These are phyloP conservation scores for Phrynocephalus versicolor DNA, from an alignment of 2,113 vertebrate genomes.

Conservation along the genomic window DNA sequence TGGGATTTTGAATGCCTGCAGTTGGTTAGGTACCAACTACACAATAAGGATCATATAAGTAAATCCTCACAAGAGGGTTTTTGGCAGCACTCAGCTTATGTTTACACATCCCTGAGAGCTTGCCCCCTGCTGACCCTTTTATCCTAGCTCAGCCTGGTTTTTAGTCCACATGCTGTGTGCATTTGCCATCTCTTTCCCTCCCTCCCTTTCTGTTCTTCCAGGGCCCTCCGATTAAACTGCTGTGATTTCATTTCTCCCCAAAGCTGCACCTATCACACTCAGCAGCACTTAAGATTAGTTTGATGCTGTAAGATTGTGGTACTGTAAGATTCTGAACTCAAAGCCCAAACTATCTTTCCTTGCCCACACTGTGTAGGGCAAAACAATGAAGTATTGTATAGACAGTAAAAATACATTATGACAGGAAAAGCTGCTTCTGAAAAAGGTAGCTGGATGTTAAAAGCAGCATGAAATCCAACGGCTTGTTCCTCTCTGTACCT, in stretches of 20 bases:
- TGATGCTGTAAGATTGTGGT: neutral
- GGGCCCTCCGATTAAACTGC: neutral
- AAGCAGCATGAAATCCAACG: neutral
- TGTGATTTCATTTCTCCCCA: neutral
- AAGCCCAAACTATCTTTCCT: neutral
- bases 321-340: neutral
- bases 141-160: conserved; percentile 5
- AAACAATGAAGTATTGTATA: neutral
- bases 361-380: neutral
- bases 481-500: neutral
- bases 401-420: neutral
- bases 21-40: neutral
- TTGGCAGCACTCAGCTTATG: neutral
- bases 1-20: neutral
- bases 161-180: neutral
- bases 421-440: neutral
- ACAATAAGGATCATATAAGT: neutral
- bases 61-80: neutral
- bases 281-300: neutral
- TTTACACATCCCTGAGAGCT: neutral
- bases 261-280: neutral
- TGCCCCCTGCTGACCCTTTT: neutral
- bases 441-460: neutral
- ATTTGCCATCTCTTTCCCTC: neutral
- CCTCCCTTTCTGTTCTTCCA: neutral